These are phyloP conservation scores for Silvanus unidentatus DNA, from an alignment of 2,888 invertebrate species.

Conservation along the genomic window DNA sequence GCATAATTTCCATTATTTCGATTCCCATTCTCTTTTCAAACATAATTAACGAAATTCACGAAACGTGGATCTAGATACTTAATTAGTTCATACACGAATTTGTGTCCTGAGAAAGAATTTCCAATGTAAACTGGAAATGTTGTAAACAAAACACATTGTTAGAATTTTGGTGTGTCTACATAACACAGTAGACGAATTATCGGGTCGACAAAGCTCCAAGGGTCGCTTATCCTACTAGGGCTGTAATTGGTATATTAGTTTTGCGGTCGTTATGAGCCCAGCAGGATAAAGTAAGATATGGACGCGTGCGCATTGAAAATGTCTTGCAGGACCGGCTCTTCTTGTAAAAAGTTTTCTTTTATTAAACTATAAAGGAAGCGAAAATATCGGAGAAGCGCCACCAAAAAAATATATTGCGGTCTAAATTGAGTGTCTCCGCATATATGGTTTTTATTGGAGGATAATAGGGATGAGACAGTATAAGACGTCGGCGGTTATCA, in stretches of 20 bases:
- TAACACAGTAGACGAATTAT: slow-evolving; percentile 2
- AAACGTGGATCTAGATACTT: too few species aligned
- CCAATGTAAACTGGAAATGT: too few species aligned
- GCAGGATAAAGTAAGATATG: slow-evolving; percentile 27
- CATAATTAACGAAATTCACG: slow-evolving; percentile 6
- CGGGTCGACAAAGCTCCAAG: slow-evolving; percentile 12
- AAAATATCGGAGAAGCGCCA: too few species aligned
- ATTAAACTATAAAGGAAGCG: too few species aligned
- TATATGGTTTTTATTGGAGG: slow-evolving; percentile 29
- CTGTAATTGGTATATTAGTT: slow-evolving; percentile 47
- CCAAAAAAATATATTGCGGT: slow-evolving; percentile 8
- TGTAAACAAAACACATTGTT: too few species aligned
- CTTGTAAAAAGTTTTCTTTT: too few species aligned
- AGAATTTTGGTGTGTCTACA: too few species aligned
- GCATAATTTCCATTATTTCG: too few species aligned
- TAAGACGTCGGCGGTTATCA: slow-evolving; percentile 17
- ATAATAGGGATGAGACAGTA: slow-evolving; percentile 24
- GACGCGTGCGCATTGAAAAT: slow-evolving; percentile 21
- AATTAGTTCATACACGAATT: too few species aligned
- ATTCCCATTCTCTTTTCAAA: not conserved
- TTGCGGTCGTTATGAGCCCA: slow-evolving; percentile 44
- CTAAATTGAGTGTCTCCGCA: slow-evolving; percentile 20
- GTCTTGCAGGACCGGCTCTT: too few species aligned
- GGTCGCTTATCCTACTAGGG: slow-evolving; percentile 34
- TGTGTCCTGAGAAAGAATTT: too few species aligned